Conservation (phyloP, 2,797 vertebrate genomes). For the Semotilus atromaculatus region DNA sequence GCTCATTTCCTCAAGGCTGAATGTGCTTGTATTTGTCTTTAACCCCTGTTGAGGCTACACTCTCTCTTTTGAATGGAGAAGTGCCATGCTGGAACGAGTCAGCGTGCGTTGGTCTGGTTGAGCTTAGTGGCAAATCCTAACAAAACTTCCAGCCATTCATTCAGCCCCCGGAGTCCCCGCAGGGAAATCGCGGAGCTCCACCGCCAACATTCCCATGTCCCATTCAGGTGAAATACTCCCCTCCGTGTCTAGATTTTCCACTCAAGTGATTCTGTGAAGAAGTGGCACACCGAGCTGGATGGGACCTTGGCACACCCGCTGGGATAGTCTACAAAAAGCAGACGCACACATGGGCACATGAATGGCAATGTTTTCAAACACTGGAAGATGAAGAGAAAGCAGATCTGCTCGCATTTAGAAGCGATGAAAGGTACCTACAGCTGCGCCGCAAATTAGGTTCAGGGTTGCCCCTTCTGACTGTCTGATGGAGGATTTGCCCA, state of each 20-base stretch:
- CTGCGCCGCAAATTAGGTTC: slow-evolving; percentile 56
- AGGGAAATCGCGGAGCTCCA: slow-evolving; percentile 47
- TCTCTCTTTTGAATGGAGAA: slow-evolving; percentile 55
- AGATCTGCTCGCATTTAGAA: slow-evolving; percentile 16
- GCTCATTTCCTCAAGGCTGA: slow-evolving; percentile 22
- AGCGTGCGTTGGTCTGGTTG: slow-evolving; percentile 24
- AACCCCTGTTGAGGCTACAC: slow-evolving; percentile 66
- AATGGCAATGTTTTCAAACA: slow-evolving; percentile 65
- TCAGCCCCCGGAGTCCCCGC: slow-evolving; percentile 40
- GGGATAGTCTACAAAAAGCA: slow-evolving; percentile 59
- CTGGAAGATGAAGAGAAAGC: slow-evolving; percentile 52
- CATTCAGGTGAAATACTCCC: slow-evolving; percentile 64
- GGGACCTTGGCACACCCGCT: slow-evolving; percentile 52
- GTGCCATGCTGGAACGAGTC: slow-evolving; percentile 32
- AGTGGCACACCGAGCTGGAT: slow-evolving; percentile 43
- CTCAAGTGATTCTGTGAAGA: slow-evolving; percentile 61
- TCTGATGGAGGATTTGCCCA: slow-evolving; percentile 21
- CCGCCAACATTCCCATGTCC: slow-evolving; percentile 53
- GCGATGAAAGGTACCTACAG: slow-evolving; percentile 57
- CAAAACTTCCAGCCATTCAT: slow-evolving; percentile 52
- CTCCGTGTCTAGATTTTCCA: slow-evolving; percentile 63
- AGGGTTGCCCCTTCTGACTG: slow-evolving; percentile 32
- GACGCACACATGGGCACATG: slow-evolving; percentile 53
- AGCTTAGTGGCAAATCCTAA: slow-evolving; percentile 43
- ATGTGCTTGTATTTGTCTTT: slow-evolving; percentile 42